Base-by-base conservation (phyloP, 2,888 invertebrate genomes). In the Cremastinae sp. region DNA sequence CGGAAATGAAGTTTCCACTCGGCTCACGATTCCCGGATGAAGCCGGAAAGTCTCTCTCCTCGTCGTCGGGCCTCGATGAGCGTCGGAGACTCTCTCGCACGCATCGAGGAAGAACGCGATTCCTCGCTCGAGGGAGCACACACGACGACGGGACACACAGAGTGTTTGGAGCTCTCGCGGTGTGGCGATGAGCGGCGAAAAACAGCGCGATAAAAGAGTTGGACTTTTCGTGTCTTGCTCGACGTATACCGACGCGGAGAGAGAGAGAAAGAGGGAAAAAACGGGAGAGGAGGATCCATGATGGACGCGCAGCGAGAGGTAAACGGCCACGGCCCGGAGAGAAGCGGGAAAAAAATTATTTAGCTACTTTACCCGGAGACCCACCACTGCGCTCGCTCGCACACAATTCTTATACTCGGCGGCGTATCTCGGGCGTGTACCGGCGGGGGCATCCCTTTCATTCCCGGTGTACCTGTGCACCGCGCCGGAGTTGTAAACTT, bases 351-450 rank as follows among this genome's bases (percentile, higher is more conserved):
- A n/a, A 34, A 34, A 28, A 3, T 9, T 2, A 22, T 22, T 3
- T 7, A 12, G 51, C 20, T 10, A 22, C 43, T 14, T 12, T 20
- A 4, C 49, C 28, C 5, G 28, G 10, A 49, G 49, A 49, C 56
- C 28, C 38, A 65, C 53, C 65, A 18, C 43, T 43, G 38, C 38
- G 28, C 56, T 22, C 41, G 43, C 49, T 36, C 69, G 20, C n/a
- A 43, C 28, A 53, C 9, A 28, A 47, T 22, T 41, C 20, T 18
- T 7, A 14, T 43, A 8, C 47, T 47, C 18, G n/a, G n/a, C n/a
- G n/a, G n/a, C n/a, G 5, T 47, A 47, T 18, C 18, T 16, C 18
- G 22, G n/a, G n/a, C 10, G 41, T 12, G 8, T 9, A 12, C 41
- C 12, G 4, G 20, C 5, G 9, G 0, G 51, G n/a, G 5, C 28